These are phyloP conservation scores for Sisor rabdophorus DNA, from an alignment of 2,113 vertebrate genomes.

Conservation along the genomic window DNA sequence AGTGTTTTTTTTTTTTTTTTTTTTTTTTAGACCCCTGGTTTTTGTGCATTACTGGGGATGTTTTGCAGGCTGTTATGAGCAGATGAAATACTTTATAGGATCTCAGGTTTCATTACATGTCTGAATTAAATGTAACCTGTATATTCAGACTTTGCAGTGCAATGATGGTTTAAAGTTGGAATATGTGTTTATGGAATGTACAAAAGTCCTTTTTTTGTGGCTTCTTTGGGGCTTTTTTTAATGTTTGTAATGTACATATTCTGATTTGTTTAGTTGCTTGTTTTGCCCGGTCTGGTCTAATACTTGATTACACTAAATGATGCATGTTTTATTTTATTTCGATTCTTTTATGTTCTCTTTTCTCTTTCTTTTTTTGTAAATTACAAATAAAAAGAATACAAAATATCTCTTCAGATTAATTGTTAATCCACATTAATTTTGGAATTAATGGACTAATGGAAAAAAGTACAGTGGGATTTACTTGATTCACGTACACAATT, in stretches of 20 bases:
- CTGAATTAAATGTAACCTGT: conserved; percentile 45
- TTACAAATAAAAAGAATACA: conserved; percentile 42
- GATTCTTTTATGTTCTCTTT: conserved; percentile 46
- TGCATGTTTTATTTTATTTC: conserved; percentile 64
- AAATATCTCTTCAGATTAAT: conserved; percentile 7
- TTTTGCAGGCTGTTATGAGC: conserved; percentile 1
- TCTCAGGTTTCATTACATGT: conserved; percentile 45
- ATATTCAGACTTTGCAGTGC: conserved; percentile 65
- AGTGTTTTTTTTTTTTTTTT: no score
- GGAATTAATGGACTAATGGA: no score
- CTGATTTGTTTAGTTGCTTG: conserved; percentile 54
- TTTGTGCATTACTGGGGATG: conserved; percentile 10
- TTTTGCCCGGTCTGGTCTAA: conserved; percentile 49
- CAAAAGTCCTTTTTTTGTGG: conserved; percentile 33
- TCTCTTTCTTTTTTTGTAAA: conserved; percentile 55
- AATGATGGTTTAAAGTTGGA: conserved; percentile 61
- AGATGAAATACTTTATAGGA: conserved; percentile 7
- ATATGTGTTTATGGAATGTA: no score
- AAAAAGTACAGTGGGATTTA: no score
- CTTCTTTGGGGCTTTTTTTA: background rate
- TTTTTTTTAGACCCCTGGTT: background rate
- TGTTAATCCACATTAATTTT: background rate
- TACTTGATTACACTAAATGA: conserved; percentile 48
- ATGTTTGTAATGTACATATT: conserved; percentile 43
- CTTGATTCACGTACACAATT: no score